Base-by-base conservation (phyloP, 1,140 invertebrate genomes). In the Saccostrea echinata region DNA sequence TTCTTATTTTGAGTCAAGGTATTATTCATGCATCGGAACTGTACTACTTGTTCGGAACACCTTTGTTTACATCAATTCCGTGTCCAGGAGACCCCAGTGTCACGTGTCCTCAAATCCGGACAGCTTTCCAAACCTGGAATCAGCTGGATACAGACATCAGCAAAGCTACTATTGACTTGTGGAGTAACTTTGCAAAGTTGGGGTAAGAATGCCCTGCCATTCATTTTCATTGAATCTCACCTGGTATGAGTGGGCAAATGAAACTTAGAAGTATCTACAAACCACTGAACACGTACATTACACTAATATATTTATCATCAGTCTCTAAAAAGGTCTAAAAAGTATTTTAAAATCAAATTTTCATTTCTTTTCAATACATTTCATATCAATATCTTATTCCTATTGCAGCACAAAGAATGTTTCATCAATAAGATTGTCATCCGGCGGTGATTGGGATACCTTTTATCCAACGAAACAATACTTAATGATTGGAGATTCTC, bases 1-100 rank as follows among this genome's bases (percentile, higher is more conserved):
- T 71, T 30, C 27, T 21, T 64, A 9, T 61, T 83, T 18, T 87
- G 55, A 33, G 33, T 84, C 3, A 3, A 90, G 90, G 90, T 4
- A 85, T 90, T 2, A 71, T 83, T 8, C 90, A 90, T 53, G 82
- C 87, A 43, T 84, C 88, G 43, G 90, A 90, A 51, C 51, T 90
- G 24, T 90, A 90, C 64, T 90, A 90, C 51, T n/a, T 61, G 84
- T 90, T 89, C 82, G 90, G 90, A 35, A 80, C 88, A 13, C 87
- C 88, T 12, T 87, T 89, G 33, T 53, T 87, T 30, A 57, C 88
- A 51, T 24, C 43, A 12, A 71, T 64, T 30, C 83, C 90, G 2
- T 90, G 90, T 86, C 90, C 90, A 1, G 87, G 52, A 30, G 33
- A 33, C 57, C 86, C 55, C 3, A 64, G 82, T 24, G 51, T 76